Evolutionary conservation across 2,888 invertebrate species (phyloP).

Genomic region (Agrochola macilenta): DNA sequence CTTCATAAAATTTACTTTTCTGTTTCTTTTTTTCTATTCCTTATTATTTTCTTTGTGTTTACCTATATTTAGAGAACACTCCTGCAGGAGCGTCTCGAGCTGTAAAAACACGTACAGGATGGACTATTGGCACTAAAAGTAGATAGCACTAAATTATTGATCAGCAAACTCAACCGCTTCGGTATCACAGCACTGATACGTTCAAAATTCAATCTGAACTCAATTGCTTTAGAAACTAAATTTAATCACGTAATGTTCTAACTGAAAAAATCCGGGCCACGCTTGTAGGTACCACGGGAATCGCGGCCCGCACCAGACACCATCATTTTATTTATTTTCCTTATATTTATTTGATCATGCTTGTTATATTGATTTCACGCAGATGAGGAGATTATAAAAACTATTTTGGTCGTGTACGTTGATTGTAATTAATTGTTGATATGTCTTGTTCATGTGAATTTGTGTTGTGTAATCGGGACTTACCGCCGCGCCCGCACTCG

Average conservation of each 20-base stretch:
- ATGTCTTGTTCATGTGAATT: slow-evolving; percentile 90
- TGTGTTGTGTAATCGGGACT: slow-evolving; percentile 88
- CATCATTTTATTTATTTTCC: slow-evolving; percentile 76
- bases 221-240: slow-evolving; percentile 50
- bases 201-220: slow-evolving; percentile 56
- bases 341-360: slow-evolving; percentile 82
- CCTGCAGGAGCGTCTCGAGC: slow-evolving; percentile 60
- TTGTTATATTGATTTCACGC: slow-evolving; percentile 83
- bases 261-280: slow-evolving; percentile 52
- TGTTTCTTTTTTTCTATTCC: slow-evolving; percentile 59
- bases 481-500: slow-evolving; percentile 88
- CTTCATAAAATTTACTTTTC: slow-evolving; percentile 56
- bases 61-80: slow-evolving; percentile 48
- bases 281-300: slow-evolving; percentile 67
- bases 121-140: slow-evolving; percentile 80
- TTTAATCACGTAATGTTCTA: slow-evolving; percentile 47
- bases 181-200: slow-evolving; percentile 73
- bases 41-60: slow-evolving; percentile 60
- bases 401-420: slow-evolving; percentile 90
- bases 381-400: slow-evolving; percentile 84
- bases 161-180: slow-evolving; percentile 74
- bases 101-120: slow-evolving; percentile 78
- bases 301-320: slow-evolving; percentile 84
- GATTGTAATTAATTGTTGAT: slow-evolving; percentile 83
- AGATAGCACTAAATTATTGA: slow-evolving; percentile 76